Conservation (phyloP, 2,797 vertebrate genomes). For the Megaceryle alcyon region DNA sequence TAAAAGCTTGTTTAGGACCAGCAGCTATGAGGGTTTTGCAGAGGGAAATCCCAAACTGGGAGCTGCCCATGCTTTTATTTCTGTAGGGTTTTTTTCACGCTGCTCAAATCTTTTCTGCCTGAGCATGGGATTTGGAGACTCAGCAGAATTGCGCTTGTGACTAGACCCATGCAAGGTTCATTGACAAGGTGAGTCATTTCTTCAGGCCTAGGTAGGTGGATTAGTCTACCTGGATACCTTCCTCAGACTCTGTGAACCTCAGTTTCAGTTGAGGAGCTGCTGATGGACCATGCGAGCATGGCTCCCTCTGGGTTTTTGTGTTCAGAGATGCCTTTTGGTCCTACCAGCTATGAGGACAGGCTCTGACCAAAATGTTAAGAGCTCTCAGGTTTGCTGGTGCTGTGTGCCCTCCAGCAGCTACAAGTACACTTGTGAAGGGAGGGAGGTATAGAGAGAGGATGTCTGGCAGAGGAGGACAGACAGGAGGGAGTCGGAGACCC, state of each 20-base stretch:
- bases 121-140: not conserved
- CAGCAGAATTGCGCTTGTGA: not conserved
- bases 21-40: not conserved
- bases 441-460: not conserved
- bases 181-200: not conserved
- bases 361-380: not conserved
- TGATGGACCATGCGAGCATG: rapidly evolving
- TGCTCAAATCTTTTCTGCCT: not conserved
- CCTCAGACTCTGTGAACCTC: not conserved
- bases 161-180: not conserved
- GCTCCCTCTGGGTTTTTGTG: not conserved
- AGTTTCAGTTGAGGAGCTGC: not conserved
- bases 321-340: not conserved
- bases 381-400: not conserved
- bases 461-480: not conserved
- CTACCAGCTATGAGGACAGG: not conserved
- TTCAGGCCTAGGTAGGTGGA: not conserved
- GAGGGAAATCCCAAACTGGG: not conserved
- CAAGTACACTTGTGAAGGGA: not conserved
- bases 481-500: not conserved
- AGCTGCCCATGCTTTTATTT: not conserved
- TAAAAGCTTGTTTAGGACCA: not conserved
- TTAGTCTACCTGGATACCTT: not conserved
- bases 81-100: not conserved
- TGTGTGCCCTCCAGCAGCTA: not conserved